Base-by-base conservation (phyloP, 2,797 vertebrate genomes). In the Furcifer pardalis region DNA sequence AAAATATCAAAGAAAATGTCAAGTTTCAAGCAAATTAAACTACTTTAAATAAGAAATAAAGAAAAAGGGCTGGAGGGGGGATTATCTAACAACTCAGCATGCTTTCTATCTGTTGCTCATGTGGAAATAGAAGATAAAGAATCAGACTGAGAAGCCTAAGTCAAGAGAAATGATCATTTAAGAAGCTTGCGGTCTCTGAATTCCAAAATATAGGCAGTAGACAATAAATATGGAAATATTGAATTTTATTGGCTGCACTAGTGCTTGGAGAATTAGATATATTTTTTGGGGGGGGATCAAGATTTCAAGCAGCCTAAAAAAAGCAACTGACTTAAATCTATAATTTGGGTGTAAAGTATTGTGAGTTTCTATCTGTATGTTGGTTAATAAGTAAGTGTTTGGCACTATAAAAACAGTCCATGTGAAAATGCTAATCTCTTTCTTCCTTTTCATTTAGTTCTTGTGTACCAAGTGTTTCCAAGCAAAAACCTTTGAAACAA, bases 91-190 rank as follows among this genome's bases (percentile, higher is more conserved):
- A 44, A 13, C 46, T 44, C 65, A 77, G 80, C 27, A 37, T 44
- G 71, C 32, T 79, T 44, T 73, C 69, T 69, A 40, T 75, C 71
- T 49, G 46, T 68, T 83, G 30, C 37, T 69, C 49, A 73, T 86
- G 42, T 65, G 68, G 49, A 82, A 32, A 56, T 35, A 56, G 79
- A 74, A 86, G 52, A 77, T 68, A 82, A 82, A 78, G 23, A 74
- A 81, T n/a, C 66, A 77, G 85, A 19, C 56, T 74, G 27, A 52
- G 52, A 77, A 62, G 25, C 35, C 42, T 12, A 78, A 78, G 76
- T 65, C 59, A 79, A 27, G 68, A 60, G 80, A 73, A 82, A 82
- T 82, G 44, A 65, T n/a, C 63, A 68, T 73, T 86, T 78, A 72
- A 73, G 63, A 72, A 73, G 42, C 37, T 63, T 69, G 21, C 25